Percentiles rank a stretch among this genome's conserved stretches.
phyloP scores from a whole-genome alignment of 92 coral and sea anemone species.

The Epizoanthus rinbou region DNA sequence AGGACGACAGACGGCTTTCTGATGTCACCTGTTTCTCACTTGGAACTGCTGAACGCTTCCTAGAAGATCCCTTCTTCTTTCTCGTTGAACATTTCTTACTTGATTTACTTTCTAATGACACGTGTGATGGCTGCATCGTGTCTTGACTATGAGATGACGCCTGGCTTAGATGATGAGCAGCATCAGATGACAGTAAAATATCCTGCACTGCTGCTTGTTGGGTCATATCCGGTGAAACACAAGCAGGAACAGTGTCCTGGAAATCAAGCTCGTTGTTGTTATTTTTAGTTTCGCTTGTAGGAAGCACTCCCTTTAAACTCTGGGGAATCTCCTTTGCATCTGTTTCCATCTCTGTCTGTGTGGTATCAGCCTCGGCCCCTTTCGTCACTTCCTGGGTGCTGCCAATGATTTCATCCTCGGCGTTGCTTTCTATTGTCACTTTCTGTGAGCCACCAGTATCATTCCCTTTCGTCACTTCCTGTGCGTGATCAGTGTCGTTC shows the following conservation, averaged over 20 bases:
- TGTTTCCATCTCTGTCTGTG: too few relatives aligned
- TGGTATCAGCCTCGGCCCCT: too few relatives aligned
- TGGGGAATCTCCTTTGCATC: too few relatives aligned
- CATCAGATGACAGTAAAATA: background rate
- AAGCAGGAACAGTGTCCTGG: too few relatives aligned
- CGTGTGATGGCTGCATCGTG: background rate
- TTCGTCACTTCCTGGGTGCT: too few relatives aligned
- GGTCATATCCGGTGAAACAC: background rate
- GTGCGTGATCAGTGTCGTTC: background rate
- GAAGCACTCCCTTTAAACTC: too few relatives aligned
- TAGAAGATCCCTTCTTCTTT: background rate
- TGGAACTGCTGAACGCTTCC: background rate
- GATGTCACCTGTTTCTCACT: background rate
- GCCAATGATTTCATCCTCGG: background rate
- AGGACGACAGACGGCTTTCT: background rate
- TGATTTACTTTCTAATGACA: background rate
- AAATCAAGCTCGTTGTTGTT: too few relatives aligned
- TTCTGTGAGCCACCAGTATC: background rate
- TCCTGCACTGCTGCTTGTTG: background rate
- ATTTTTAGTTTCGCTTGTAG: too few relatives aligned
- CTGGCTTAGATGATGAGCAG: background rate
- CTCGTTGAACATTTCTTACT: background rate
- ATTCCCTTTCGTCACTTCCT: background rate
- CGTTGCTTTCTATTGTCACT: background rate
- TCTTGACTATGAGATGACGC: background rate